Conservation (phyloP, 2,888 invertebrate species). For the Meteorus cinctellus region DNA sequence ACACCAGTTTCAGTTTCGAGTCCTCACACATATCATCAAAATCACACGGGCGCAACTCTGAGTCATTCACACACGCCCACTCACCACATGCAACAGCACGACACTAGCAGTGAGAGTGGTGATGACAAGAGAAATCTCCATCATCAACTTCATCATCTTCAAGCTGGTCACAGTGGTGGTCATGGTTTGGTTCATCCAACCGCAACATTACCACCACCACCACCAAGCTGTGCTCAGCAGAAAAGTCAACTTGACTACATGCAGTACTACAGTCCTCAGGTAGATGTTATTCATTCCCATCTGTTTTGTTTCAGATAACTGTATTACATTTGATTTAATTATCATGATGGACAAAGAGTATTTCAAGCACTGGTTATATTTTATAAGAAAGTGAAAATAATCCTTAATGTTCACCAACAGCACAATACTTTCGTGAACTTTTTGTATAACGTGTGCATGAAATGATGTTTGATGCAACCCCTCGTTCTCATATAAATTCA, state of each 20-base stretch:
- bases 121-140: slow-evolving; percentile 71
- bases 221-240: slow-evolving; percentile 70
- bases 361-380: no score
- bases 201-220: slow-evolving; percentile 66
- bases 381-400: no score
- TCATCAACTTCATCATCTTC: slow-evolving; percentile 70
- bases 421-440: no score
- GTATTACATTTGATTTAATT: no score
- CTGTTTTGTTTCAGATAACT: background rate
- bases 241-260: slow-evolving; percentile 71
- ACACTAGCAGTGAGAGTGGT: slow-evolving; percentile 62
- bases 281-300: slow-evolving; percentile 45
- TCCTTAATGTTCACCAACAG: no score
- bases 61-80: slow-evolving; percentile 66
- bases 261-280: slow-evolving; percentile 72
- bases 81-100: slow-evolving; percentile 68
- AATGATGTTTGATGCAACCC: no score
- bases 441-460: no score
- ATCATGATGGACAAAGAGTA: no score
- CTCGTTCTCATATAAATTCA: no score
- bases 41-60: slow-evolving; percentile 61
- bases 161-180: slow-evolving; percentile 57
- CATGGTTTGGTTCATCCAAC: slow-evolving; percentile 70
- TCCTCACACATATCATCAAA: slow-evolving; percentile 70
- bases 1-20: slow-evolving; percentile 68